These are phyloP conservation scores for Cephus runcator DNA, from an alignment of 2,888 invertebrate species.

Conservation along the genomic window DNA sequence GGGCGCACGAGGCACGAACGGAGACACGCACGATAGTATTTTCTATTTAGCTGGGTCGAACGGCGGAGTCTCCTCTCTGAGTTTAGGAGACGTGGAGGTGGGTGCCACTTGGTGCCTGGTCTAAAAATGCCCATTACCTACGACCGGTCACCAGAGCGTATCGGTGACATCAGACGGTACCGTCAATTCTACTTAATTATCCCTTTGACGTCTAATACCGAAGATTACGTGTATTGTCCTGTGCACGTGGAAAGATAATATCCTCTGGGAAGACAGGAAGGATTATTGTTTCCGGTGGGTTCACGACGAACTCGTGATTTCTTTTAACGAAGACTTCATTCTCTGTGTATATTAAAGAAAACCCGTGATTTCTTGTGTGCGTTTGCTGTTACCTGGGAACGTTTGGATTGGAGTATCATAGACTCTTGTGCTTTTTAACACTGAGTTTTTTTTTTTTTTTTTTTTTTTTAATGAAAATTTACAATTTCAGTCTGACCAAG, in stretches of 20 bases:
- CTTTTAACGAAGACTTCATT: not conserved
- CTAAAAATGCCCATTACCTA: constrained; percentile 46
- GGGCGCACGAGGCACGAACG: not conserved
- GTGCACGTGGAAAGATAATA: not conserved
- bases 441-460: too few species aligned
- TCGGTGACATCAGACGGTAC: constrained; percentile 48
- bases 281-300: not conserved
- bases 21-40: constrained; percentile 36
- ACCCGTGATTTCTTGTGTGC: not conserved
- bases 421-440: too few species aligned
- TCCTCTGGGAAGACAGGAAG: not conserved
- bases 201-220: not conserved
- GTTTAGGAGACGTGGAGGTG: constrained; percentile 25
- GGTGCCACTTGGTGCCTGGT: constrained; percentile 29
- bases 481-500: not conserved
- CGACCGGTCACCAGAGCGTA: constrained; percentile 49
- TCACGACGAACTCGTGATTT: not conserved
- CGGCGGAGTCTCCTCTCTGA: constrained; percentile 34
- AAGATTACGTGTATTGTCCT: not conserved
- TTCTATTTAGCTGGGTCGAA: constrained; percentile 46
- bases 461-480: not conserved
- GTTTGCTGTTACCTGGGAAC: not conserved
- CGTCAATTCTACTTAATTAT: not conserved
- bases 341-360: not conserved
- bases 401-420: too few species aligned